Conservation (phyloP, 2,113 vertebrate genomes). For the Plecturocebus donacophilus region DNA sequence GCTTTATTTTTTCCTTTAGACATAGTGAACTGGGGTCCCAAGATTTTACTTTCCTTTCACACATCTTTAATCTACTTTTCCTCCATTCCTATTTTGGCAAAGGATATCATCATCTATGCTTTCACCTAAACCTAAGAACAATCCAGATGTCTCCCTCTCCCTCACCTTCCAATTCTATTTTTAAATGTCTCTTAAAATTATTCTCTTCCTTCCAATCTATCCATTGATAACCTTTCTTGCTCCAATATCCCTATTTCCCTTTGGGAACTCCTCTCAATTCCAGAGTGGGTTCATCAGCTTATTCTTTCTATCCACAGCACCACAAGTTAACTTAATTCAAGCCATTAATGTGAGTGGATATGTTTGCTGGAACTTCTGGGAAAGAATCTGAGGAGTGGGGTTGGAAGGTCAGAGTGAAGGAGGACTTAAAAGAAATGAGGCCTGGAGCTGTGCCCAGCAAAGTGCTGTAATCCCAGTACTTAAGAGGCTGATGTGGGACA, state of each 20-base stretch:
- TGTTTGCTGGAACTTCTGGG: neutral
- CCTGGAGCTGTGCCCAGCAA: too few relatives aligned
- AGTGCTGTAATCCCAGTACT: too few relatives aligned
- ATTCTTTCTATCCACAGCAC: neutral
- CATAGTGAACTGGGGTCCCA: too few relatives aligned
- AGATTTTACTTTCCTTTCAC: too few relatives aligned
- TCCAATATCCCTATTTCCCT: neutral
- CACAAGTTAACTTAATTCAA: slow-evolving; percentile 10
- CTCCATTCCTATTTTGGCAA: neutral
- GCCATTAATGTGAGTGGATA: neutral
- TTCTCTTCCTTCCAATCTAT: neutral
- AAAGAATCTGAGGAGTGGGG: neutral
- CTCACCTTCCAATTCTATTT: neutral
- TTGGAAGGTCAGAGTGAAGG: neutral
- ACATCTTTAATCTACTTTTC: neutral
- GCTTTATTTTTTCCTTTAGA: too few relatives aligned
- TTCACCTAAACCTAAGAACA: neutral
- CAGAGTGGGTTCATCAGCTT: neutral
- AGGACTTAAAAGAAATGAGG: neutral
- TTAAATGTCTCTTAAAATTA: neutral
- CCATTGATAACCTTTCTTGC: neutral
- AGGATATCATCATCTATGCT: neutral
- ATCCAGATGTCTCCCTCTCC: neutral
- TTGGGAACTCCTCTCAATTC: neutral
- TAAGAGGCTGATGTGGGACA: too few relatives aligned